These are phyloP conservation scores for Vidua chalybeata DNA, from an alignment of 2,113 vertebrate genomes.

Conservation along the genomic window DNA sequence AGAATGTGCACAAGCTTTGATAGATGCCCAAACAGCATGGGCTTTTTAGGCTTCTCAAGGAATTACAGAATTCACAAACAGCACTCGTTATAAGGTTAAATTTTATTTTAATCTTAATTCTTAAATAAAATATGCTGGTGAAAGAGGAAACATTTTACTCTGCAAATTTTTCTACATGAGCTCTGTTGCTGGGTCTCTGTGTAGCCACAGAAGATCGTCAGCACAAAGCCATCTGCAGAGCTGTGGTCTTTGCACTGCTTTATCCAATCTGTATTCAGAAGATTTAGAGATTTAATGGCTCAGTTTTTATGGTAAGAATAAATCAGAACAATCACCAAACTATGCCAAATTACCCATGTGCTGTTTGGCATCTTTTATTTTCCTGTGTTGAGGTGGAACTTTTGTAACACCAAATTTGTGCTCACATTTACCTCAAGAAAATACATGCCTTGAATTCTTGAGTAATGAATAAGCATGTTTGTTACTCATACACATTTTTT, in stretches of 20 bases:
- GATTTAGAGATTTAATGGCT: not conserved
- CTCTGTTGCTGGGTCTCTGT: not conserved
- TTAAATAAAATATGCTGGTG: not conserved
- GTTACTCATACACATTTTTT: not conserved
- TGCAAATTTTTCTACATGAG: not conserved
- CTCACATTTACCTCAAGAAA: not conserved
- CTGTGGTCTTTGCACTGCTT: not conserved
- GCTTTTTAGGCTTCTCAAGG: not conserved
- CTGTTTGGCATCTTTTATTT: not conserved
- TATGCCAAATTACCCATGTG: not conserved
- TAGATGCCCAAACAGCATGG: not conserved
- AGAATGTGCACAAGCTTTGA: not conserved
- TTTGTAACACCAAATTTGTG: not conserved
- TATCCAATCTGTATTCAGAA: not conserved
- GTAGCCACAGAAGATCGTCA: not conserved
- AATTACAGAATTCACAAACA: not conserved
- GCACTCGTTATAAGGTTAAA: not conserved
- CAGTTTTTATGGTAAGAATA: not conserved
- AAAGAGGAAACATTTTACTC: not conserved
- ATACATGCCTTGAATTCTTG: not conserved
- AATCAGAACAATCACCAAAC: not conserved
- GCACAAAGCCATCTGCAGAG: not conserved
- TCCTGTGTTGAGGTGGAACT: not conserved
- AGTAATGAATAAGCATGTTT: not conserved
- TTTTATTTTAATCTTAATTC: not conserved